A percentile compares a stretch with the other conserved stretches of the same genome.
Conservation (phyloP, 2,888 invertebrate genomes). For the Drosophila mimetica region DNA sequence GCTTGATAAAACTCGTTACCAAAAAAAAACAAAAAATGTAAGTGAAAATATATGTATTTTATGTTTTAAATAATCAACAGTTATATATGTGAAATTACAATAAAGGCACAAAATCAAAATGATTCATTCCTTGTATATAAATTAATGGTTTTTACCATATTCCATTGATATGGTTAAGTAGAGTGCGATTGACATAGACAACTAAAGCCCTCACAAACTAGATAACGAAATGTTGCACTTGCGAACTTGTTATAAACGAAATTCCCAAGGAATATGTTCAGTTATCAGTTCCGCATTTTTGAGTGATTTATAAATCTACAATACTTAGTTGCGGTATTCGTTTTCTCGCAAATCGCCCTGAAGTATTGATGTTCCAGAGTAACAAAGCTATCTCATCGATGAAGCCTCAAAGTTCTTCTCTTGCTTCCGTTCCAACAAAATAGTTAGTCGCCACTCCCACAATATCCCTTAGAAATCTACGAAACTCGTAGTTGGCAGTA, state of each 20-base stretch:
- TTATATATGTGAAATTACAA: conserved; percentile 24
- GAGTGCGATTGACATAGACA: conserved; percentile 2
- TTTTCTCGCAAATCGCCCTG: not conserved
- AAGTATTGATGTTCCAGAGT: conserved; percentile 7
- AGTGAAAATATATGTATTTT: conserved; percentile 33
- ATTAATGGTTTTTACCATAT: not conserved
- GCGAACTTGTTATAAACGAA: not conserved
- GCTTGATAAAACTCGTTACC: conserved; percentile 15
- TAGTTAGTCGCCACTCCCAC: conserved; percentile 14
- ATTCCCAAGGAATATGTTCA: not conserved
- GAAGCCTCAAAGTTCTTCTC: conserved; percentile 28
- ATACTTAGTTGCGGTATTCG: conserved; percentile 14
- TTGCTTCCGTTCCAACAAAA: conserved; percentile 3
- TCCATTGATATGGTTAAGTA: not conserved
- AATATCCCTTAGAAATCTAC: conserved; percentile 52
- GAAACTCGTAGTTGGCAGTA: conserved; percentile 61
- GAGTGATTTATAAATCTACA: conserved; percentile 3
- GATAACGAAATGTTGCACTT: conserved; percentile 1
- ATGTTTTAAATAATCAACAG: conserved; percentile 50
- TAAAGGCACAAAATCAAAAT: conserved; percentile 26
- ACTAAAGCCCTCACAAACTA: conserved; percentile 6
- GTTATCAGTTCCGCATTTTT: not conserved
- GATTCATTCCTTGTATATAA: not conserved
- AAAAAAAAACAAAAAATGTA: conserved; percentile 3
- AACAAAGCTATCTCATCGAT: not conserved